phyloP scores from a whole-genome alignment of 2,113 vertebrate species.

The Rhynchomys soricoides region DNA sequence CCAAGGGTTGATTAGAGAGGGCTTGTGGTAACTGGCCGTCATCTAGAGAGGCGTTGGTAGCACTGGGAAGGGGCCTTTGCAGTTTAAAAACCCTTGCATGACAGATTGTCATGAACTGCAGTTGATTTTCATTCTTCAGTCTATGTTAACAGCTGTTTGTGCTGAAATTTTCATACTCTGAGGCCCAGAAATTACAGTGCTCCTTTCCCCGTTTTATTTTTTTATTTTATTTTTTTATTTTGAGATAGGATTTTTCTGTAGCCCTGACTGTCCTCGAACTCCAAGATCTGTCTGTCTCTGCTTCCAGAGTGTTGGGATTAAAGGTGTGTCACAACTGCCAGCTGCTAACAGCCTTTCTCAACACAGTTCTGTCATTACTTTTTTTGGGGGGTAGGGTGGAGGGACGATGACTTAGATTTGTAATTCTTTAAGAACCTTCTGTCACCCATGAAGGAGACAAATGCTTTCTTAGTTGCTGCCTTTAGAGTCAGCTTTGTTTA shows the following conservation, averaged over 20 bases:
- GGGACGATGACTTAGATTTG: neutral
- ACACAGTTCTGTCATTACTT: neutral
- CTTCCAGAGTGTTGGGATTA: too few relatives aligned
- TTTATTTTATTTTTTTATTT: conserved; percentile 22
- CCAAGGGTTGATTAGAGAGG: neutral
- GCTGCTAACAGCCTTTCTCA: neutral
- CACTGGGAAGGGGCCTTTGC: neutral
- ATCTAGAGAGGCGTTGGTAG: neutral
- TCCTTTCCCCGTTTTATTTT: neutral
- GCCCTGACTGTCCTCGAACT: neutral
- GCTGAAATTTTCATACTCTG: neutral
- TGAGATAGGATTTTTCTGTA: neutral
- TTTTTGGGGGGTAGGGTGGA: too few relatives aligned
- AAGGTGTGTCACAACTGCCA: too few relatives aligned
- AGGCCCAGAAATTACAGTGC: neutral
- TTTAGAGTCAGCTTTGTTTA: conserved; percentile 35
- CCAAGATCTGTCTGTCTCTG: neutral
- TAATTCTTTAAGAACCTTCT: neutral
- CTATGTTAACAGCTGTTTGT: neutral
- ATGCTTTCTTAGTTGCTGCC: neutral
- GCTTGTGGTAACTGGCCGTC: neutral
- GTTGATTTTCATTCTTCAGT: conserved; percentile 21
- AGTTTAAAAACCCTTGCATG: neutral
- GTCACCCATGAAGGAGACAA: neutral
- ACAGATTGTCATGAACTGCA: neutral